phyloP scores from a whole-genome alignment of 2,113 vertebrate species.

The Xenopus borealis region DNA sequence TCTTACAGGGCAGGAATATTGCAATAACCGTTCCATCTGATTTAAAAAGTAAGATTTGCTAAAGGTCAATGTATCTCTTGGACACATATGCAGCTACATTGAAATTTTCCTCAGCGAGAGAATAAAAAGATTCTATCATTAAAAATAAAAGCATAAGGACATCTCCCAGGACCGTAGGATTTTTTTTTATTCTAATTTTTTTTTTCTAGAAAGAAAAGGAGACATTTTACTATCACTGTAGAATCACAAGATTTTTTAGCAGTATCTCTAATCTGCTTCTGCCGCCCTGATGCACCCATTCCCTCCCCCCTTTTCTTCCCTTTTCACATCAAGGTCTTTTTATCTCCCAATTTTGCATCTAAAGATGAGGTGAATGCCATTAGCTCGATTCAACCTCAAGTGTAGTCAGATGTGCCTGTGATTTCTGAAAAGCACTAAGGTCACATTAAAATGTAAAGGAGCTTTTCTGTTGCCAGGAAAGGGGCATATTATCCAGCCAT shows the following conservation, averaged over 20 bases:
- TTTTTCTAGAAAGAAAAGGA: constrained; percentile 66
- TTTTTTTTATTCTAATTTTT: constrained; percentile 11
- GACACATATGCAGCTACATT: constrained; percentile 79
- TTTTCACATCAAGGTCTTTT: constrained; percentile 81
- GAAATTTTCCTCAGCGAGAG: constrained; percentile 78
- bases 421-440: constrained; percentile 79
- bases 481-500: constrained; percentile 73
- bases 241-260: constrained; percentile 79
- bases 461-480: constrained; percentile 70
- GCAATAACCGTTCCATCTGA: constrained; percentile 80
- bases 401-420: constrained; percentile 79
- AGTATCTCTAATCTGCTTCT: constrained; percentile 74
- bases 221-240: constrained; percentile 77
- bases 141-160: constrained; percentile 75
- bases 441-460: constrained; percentile 84
- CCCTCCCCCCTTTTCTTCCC: constrained; percentile 55
- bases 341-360: constrained; percentile 84
- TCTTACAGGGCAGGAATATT: constrained; percentile 72
- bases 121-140: constrained; percentile 89
- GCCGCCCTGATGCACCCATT: constrained; percentile 45
- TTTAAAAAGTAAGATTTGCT: constrained; percentile 77
- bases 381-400: constrained; percentile 83
- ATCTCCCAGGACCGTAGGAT: constrained; percentile 64
- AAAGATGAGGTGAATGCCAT: constrained; percentile 83
- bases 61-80: constrained; percentile 86